phyloP scores from a whole-genome alignment of 2,888 invertebrate species.

The Pammene aurita region DNA sequence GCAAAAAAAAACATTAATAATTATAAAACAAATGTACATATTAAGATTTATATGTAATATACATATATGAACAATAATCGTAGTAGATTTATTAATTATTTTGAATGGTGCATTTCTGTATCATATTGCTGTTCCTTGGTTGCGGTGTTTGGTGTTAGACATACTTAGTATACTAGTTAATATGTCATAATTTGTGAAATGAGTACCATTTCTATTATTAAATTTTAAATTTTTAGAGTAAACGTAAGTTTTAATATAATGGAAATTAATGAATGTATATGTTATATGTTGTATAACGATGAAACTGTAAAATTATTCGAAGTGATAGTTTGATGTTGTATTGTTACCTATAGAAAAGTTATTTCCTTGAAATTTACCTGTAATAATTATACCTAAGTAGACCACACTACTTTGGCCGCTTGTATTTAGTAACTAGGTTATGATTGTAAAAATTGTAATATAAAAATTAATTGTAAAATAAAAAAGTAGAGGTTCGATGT shows the following conservation, averaged over 20 bases:
- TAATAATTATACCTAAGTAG: constrained; percentile 24
- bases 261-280: background rate
- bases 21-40: constrained; percentile 47
- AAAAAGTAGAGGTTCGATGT: constrained; percentile 56
- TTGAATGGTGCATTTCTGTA: constrained; percentile 65
- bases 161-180: background rate
- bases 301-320: constrained; percentile 10
- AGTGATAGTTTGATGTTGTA: constrained; percentile 37
- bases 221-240: constrained; percentile 54
- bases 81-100: constrained; percentile 47
- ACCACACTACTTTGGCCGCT: constrained; percentile 32
- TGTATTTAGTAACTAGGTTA: constrained; percentile 51
- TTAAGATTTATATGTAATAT: constrained; percentile 41
- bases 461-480: constrained; percentile 47
- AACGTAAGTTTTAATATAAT: constrained; percentile 12
- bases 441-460: constrained; percentile 56
- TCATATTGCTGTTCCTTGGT: constrained; percentile 64
- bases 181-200: constrained; percentile 53
- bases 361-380: constrained; percentile 29
- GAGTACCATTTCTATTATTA: constrained; percentile 50
- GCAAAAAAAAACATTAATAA: constrained; percentile 48
- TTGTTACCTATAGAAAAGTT: constrained; percentile 26
- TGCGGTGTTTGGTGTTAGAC: constrained; percentile 78
- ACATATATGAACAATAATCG: constrained; percentile 46
- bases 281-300: constrained; percentile 11